Percentiles rank a stretch among this genome's conserved stretches.
Conservation (phyloP, 2,888 invertebrate genomes). For the Camptogramma bilineatum region DNA sequence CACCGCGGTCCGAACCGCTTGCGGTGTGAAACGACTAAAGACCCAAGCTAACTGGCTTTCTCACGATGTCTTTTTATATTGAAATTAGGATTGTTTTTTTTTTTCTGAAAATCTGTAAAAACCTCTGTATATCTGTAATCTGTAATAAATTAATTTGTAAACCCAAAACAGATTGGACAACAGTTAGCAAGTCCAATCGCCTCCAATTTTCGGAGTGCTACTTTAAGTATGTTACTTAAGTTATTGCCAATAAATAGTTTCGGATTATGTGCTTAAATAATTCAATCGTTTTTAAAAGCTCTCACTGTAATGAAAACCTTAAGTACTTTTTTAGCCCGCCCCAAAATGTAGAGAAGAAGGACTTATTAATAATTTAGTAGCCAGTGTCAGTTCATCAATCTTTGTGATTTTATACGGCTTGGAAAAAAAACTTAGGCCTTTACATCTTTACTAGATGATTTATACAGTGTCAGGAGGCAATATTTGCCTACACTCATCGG, state of each 20-base stretch:
- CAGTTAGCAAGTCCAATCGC: neutral
- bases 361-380: neutral
- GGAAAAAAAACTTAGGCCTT: neutral
- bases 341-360: neutral
- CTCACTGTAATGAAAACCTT: neutral
- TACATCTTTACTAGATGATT: too few relatives aligned
- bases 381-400: neutral
- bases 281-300: slow-evolving; percentile 19
- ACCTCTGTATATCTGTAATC: neutral
- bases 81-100: neutral
- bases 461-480: too few relatives aligned
- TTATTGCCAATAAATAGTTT: slow-evolving; percentile 26
- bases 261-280: neutral
- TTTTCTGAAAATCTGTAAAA: neutral
- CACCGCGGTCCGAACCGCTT: too few relatives aligned
- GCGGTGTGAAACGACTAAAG: too few relatives aligned
- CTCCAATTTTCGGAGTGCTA: slow-evolving; percentile 10
- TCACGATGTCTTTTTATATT: neutral
- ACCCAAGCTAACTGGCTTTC: too few relatives aligned
- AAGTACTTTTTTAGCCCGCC: neutral
- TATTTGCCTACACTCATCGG: too few relatives aligned
- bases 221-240: slow-evolving; percentile 7
- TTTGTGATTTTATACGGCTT: neutral
- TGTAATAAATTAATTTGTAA: neutral
- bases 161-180: neutral